Evolutionary conservation across 2,888 invertebrate species (phyloP), one percentile per base, ranked within the genome.

Genomic region (Amorpha juglandis): DNA sequence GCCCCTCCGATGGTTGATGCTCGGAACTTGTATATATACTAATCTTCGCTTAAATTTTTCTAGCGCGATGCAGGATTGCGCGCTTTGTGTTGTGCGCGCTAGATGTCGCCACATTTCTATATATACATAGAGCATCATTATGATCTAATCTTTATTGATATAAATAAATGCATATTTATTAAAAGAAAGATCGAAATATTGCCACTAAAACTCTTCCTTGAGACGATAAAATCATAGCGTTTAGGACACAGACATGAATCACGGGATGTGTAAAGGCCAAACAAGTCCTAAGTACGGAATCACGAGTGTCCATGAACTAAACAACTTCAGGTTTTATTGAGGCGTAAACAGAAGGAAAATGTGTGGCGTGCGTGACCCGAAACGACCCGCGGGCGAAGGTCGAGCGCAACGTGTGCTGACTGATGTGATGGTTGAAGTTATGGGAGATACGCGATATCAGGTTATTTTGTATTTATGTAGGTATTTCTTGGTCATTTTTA

Each of bases 351-450:
- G 78, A 76, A 82, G 81, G 80, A 81, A 79, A 80, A 81, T 69
- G 64, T 69, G 63, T 70, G 73, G 72, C 75, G 75, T 73, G 75
- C 77, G 72, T 76, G 79, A 80, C 80, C 82, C 74, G 67, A 35
- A 66, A 71, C 76, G 82, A 79, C 81, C 80, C 66, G 74, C 70
- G 71, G 76, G 66, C 78, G 78, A 80, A 86, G 87, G 87, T 84
- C 82, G 48, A 2, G 21, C n/a, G 27, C 27, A 68, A 71, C 72
- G 69, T 74, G 74, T 72, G 71, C 71, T 58, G 27, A 27, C 27
- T 27, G 51, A 58, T 48, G 63, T 16, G n/a, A 33, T 68, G 71
- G 73, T 62, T 3, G 67, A 71, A 73, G 70, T 62, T n/a, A 67
- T 33, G 42, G 64, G 67, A 66, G 38, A 19, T 58, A 19, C 42